phyloP scores from a whole-genome alignment of 2,797 vertebrate genomes.

The Antrozous pallidus region DNA sequence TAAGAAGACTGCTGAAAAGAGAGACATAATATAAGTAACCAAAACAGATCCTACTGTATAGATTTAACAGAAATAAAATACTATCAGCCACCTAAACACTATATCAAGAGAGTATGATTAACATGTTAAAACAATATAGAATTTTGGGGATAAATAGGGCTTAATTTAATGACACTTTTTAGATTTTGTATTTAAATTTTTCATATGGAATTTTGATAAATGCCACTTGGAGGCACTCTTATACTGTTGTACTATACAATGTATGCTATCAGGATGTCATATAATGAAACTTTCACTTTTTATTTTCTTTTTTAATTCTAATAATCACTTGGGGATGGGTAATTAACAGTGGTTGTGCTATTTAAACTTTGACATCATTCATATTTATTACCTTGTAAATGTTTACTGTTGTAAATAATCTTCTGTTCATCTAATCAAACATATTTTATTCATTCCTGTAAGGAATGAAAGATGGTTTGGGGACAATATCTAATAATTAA shows the following conservation, averaged over 20 bases:
- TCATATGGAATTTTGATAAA: constrained; percentile 72
- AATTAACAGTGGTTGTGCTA: constrained; percentile 82
- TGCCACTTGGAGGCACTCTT: constrained; percentile 87
- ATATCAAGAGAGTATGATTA: background rate
- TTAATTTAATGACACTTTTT: background rate
- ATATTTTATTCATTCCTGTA: constrained; percentile 65
- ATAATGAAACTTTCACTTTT: constrained; percentile 50
- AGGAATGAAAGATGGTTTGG: constrained; percentile 59
- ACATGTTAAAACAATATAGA: background rate
- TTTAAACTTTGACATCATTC: constrained; percentile 84
- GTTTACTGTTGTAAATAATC: constrained; percentile 79
- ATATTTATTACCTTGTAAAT: constrained; percentile 81
- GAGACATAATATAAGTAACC: background rate
- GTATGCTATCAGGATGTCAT: constrained; percentile 51
- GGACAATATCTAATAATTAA: constrained; percentile 50
- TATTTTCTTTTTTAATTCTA: constrained; percentile 60
- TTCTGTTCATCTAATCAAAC: constrained; percentile 65
- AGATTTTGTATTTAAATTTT: constrained; percentile 48
- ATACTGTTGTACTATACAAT: constrained; percentile 73
- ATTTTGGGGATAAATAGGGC: background rate
- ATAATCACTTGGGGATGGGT: constrained; percentile 79
- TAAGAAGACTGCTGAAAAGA: background rate
- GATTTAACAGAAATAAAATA: constrained; percentile 19
- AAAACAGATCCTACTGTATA: background rate
- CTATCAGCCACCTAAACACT: background rate